A percentile compares a stretch with the other conserved stretches of the same genome.
phyloP scores from a whole-genome alignment of 1,140 invertebrate genomes.

The Gonatopus flavifemur region DNA sequence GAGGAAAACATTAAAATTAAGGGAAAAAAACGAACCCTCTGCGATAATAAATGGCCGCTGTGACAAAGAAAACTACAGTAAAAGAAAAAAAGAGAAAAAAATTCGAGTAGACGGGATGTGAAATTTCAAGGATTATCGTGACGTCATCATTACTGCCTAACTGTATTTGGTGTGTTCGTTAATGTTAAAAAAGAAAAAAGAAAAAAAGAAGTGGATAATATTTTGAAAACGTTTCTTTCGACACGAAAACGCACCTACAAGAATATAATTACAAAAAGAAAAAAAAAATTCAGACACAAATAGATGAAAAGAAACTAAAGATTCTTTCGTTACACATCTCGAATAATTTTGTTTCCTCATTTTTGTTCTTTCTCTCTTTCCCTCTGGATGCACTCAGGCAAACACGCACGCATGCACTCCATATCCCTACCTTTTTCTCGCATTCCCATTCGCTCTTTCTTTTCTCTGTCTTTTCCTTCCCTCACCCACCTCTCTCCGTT shows the following conservation, averaged over 20 bases:
- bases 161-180: slow-evolving; percentile 33
- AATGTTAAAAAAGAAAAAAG: no score
- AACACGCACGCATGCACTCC: slow-evolving; percentile 7
- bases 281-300: no score
- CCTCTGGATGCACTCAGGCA: neutral
- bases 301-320: neutral
- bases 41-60: no score
- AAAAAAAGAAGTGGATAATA: no score
- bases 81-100: no score
- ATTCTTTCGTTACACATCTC: neutral
- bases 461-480: neutral
- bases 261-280: no score
- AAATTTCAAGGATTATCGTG: no score
- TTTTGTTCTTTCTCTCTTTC: slow-evolving; percentile 3
- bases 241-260: no score
- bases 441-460: neutral
- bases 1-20: no score
- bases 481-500: slow-evolving; percentile 4
- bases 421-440: neutral
- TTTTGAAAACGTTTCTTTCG: slow-evolving; percentile 1
- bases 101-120: no score
- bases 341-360: neutral
- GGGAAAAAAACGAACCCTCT: no score
- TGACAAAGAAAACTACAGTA: no score
- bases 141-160: slow-evolving; percentile 32